A percentile compares a stretch with the other conserved stretches of the same genome.
These are phyloP conservation scores for Pachycephala philippinensis DNA, from an alignment of 2,113 vertebrate species.

Conservation along the genomic window DNA sequence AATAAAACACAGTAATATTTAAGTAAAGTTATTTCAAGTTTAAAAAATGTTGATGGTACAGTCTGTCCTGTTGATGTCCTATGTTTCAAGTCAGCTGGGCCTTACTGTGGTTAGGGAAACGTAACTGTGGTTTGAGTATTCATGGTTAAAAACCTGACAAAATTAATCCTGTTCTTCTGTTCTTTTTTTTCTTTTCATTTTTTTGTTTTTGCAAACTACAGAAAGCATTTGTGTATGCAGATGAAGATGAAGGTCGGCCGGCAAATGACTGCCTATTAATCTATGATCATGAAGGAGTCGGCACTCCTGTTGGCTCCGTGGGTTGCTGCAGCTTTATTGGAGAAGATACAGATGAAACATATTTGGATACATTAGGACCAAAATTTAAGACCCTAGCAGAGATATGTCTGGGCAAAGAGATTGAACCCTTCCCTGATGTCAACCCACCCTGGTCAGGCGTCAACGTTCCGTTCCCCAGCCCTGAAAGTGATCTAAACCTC, in stretches of 20 bases:
- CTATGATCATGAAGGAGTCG: conserved; percentile 83
- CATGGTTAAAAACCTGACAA: neutral
- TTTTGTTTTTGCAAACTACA: conserved; percentile 62
- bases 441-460: conserved; percentile 56
- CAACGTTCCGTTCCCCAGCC: conserved; percentile 45
- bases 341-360: conserved; percentile 82
- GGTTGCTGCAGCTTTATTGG: conserved; percentile 89
- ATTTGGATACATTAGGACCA: conserved; percentile 85
- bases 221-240: conserved; percentile 80
- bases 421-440: conserved; percentile 73
- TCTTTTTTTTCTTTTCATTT: neutral
- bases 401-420: conserved; percentile 80
- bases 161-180: neutral
- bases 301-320: conserved; percentile 81
- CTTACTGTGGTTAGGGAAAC: neutral
- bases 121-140: neutral
- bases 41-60: neutral
- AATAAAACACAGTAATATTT: neutral
- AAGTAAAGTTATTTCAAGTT: neutral
- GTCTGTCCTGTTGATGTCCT: neutral
- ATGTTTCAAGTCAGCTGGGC: neutral
- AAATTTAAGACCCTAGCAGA: conserved; percentile 92
- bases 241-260: conserved; percentile 68
- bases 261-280: conserved; percentile 76
- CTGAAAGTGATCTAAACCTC: conserved; percentile 66